Evolutionary conservation across 2,797 vertebrate species (phyloP).

Genomic region (Lutjanus campechanus): DNA sequence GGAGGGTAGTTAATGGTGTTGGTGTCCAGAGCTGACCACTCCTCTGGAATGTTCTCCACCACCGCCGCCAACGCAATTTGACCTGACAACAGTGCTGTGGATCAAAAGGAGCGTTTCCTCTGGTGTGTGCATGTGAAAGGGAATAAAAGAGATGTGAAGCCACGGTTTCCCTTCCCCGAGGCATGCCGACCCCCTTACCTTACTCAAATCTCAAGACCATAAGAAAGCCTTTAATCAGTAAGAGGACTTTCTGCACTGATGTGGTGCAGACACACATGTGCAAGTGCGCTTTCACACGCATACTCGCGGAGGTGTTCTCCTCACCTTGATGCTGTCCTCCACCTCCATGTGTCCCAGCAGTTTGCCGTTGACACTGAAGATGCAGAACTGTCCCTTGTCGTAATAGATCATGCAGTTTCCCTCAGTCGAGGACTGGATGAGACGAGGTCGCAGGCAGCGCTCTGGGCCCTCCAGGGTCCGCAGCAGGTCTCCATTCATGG

Average conservation of each 20-base stretch:
- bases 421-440: slow-evolving; percentile 94
- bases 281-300: slow-evolving; percentile 1
- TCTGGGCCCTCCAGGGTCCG: slow-evolving; percentile 92
- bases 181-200: slow-evolving; percentile 52
- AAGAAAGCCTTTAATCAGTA: slow-evolving; percentile 76
- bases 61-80: slow-evolving; percentile 49
- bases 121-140: slow-evolving; percentile 58
- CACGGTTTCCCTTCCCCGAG: slow-evolving; percentile 46
- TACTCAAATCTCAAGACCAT: slow-evolving; percentile 42
- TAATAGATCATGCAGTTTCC: slow-evolving; percentile 97
- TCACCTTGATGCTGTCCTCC: slow-evolving; percentile 93
- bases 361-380: slow-evolving; percentile 96
- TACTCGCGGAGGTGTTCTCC: not conserved
- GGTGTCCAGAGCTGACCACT: slow-evolving; percentile 73
- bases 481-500: slow-evolving; percentile 98
- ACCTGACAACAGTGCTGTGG: slow-evolving; percentile 65
- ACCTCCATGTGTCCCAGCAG: slow-evolving; percentile 91
- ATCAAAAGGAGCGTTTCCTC: slow-evolving; percentile 77
- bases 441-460: slow-evolving; percentile 88
- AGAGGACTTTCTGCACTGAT: slow-evolving; percentile 43
- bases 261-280: slow-evolving; percentile 55
- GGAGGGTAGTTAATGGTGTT: slow-evolving; percentile 77
- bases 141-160: slow-evolving; percentile 59
- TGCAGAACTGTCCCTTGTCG: slow-evolving; percentile 92
- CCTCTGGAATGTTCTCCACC: slow-evolving; percentile 72